Evolutionary conservation across 2,888 invertebrate genomes (phyloP), one percentile per base, ranked within the genome.

Genomic region (Drosophila acutilabella): DNA sequence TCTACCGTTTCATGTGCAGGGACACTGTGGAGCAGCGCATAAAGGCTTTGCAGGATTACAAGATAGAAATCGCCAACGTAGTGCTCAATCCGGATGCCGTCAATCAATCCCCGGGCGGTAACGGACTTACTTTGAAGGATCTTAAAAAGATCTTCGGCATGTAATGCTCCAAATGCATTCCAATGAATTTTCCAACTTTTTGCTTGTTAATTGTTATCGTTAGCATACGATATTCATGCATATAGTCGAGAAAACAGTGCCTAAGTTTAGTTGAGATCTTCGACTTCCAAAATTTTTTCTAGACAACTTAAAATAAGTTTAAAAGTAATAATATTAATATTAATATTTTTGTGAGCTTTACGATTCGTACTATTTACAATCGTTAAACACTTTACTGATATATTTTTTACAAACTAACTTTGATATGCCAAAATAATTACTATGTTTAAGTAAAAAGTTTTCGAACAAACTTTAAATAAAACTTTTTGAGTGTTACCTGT

Each of bases 1-100:
- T 98, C 51, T 97, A 98, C 92, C 96, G 96, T 89, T 96, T 98
- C 91, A 94, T 98, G 90, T 96, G 96, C 81, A 93, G 94, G 64
- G 96, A 96, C 53, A 98, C 98, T 0, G 96, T 99, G 33, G 99
- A 99, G 92, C 96, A 97, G 89, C 94, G 95, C 42, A 98, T 99
- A 78, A 93, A 96, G 64, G 92, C 93, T 4, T 93, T 98, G 23
- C 98, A 99, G 91, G 94, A 96, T 7, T 93, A 93, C 56, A 99
- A 99, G 92, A 89, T 96, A 42, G 93, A 94, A 53, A 90, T 98
- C 36, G 98, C 98, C 0, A 62, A 62, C 14, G 54, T 62, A 6
- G 56, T 62, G 13, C 14, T 62, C 3, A 38, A 36, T 42, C 14
- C 18, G 10, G 23, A 45, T 10, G 11, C n/a, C 7, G 8, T 5